phyloP scores from a whole-genome alignment of 2,888 invertebrate genomes.

The Microctonus brassicae region DNA sequence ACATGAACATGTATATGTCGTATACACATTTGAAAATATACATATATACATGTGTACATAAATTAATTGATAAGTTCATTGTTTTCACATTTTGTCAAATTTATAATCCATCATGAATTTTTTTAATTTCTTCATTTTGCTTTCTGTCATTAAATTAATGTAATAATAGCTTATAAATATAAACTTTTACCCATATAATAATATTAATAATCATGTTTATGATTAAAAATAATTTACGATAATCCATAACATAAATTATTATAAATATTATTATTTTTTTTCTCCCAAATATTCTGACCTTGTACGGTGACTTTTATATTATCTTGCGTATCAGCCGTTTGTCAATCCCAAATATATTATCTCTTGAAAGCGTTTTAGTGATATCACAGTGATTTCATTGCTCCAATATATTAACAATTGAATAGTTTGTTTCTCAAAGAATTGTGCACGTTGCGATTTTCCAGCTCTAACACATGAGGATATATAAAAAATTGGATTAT shows the following conservation, averaged over 20 bases:
- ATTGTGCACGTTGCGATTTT: background rate
- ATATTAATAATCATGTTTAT: slow-evolving; percentile 44
- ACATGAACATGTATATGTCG: slow-evolving; percentile 41
- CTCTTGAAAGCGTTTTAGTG: slow-evolving; percentile 68
- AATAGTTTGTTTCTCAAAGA: slow-evolving; percentile 48
- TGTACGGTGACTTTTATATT: no score
- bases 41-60: slow-evolving; percentile 43
- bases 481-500: background rate
- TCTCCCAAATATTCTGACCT: background rate
- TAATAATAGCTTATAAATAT: slow-evolving; percentile 29
- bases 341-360: slow-evolving; percentile 58
- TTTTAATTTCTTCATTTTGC: background rate
- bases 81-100: background rate
- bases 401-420: slow-evolving; percentile 69
- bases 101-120: no score
- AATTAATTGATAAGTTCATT: slow-evolving; percentile 24
- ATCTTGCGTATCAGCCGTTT: slow-evolving; percentile 36
- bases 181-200: slow-evolving; percentile 39
- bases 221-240: slow-evolving; percentile 59
- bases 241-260: slow-evolving; percentile 55
- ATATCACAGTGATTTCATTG: slow-evolving; percentile 69
- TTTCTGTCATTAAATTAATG: slow-evolving; percentile 21
- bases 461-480: background rate
- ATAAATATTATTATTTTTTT: slow-evolving; percentile 23
- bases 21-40: slow-evolving; percentile 45